phyloP scores from a whole-genome alignment of 2,113 vertebrate genomes.

The Pongo pygmaeus region DNA sequence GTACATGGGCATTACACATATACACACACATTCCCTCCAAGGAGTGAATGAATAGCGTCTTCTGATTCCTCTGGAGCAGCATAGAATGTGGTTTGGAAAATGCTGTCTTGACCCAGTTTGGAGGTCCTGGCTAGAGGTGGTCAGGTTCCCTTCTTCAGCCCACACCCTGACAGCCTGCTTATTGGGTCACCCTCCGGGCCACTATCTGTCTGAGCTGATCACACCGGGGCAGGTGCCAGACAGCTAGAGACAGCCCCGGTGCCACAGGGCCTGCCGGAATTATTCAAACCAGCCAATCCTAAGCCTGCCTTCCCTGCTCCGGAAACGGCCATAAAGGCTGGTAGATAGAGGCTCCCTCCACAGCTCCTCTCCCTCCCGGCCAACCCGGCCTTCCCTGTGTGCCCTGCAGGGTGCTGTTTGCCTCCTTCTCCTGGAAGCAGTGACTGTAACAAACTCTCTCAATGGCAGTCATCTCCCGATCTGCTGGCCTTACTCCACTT shows the following conservation, averaged over 20 bases:
- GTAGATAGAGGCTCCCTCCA: too few relatives aligned
- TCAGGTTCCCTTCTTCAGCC: too few relatives aligned
- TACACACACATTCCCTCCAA: not conserved
- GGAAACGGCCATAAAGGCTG: too few relatives aligned
- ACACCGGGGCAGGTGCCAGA: not conserved
- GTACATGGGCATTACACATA: rapidly evolving
- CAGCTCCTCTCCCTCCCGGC: too few relatives aligned
- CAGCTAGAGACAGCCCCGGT: not conserved
- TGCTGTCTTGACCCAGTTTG: too few relatives aligned
- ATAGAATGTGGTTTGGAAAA: rapidly evolving
- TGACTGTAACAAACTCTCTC: not conserved
- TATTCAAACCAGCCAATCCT: not conserved
- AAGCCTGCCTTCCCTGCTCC: not conserved
- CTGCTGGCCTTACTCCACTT: not conserved
- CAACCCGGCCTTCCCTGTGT: too few relatives aligned
- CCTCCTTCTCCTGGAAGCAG: too few relatives aligned
- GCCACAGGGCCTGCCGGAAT: too few relatives aligned
- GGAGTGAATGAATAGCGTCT: not conserved
- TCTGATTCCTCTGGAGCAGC: not conserved
- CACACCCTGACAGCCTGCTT: not conserved
- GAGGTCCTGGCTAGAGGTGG: not conserved
- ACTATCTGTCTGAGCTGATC: too few relatives aligned
- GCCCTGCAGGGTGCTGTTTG: too few relatives aligned
- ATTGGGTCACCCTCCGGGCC: not conserved
- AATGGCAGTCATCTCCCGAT: rapidly evolving